Base-by-base conservation (phyloP, 2,113 vertebrate species). In the Dinomys branickii region DNA sequence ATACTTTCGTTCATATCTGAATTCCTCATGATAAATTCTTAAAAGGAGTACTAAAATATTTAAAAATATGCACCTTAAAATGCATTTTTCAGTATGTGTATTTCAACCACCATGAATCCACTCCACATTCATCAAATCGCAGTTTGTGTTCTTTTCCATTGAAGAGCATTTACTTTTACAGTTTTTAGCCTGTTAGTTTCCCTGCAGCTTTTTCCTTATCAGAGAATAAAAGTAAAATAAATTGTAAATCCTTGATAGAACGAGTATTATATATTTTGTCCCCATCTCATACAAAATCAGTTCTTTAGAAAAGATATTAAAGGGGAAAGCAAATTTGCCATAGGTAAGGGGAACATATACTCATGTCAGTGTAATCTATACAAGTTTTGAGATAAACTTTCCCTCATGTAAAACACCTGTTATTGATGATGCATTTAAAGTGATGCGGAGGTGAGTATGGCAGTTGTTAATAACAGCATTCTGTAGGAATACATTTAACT, bases 191-290 rank as follows among this genome's bases (percentile, higher is more conserved):
- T 52, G 1, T 86, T 93, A 44, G 7, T 78, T 95, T 89, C 24
- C 59, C 35, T 47, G 33, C 50, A n/a, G 61, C 44, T 20, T 38
- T 86, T 19, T 94, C 26, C 83, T 82, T 52, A 22, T 33, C 13
- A 83, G 12, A 80, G 59, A 92, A 63, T 83, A 75, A 87, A 77
- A 20, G 22, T 81, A 82, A 94, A 90, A 77, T 87, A 75, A 89
- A 71, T 86, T 88, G 7, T 41, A 65, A 95, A 17, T 87, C 11
- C 35, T 59, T 3, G 2, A 16, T 81, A 50, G 0, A 83, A 77
- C 41, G 67, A 91, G 12, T 81, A 38, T 65, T 91, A 65, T 41
- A 50, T 84, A 63, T 56, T 71, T 73, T 80, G 11, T 82, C 35
- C 0, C 26, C 14, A 69, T 16, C 52, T 26, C 50, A 16, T 85